Evolutionary conservation across 2,797 vertebrate species (phyloP).

Genomic region (Erethizon dorsatum): DNA sequence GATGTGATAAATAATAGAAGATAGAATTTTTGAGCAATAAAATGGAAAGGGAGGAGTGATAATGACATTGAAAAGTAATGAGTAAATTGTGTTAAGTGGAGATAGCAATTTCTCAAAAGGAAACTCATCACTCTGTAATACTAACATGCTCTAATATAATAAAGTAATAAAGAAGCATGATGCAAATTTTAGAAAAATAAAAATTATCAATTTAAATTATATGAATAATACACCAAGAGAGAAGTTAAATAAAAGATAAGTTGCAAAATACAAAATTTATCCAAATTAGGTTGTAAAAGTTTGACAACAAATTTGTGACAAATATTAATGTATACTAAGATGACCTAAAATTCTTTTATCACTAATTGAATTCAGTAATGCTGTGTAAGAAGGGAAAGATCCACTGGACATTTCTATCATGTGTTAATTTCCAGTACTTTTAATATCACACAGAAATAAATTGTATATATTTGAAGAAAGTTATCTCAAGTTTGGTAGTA

Average conservation of each 20-base stretch:
- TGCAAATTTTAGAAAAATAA: background rate
- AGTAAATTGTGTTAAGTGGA: background rate
- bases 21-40: background rate
- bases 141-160: background rate
- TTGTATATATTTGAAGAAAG: slow-evolving; percentile 34
- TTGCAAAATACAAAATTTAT: background rate
- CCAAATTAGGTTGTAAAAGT: background rate
- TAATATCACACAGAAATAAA: background rate
- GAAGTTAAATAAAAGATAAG: background rate
- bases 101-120: background rate
- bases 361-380: slow-evolving; percentile 3
- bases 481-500: background rate
- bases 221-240: no score
- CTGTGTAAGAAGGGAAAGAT: slow-evolving; percentile 39
- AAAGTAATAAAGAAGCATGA: background rate
- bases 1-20: background rate
- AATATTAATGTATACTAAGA: background rate
- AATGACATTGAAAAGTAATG: background rate
- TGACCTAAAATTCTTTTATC: background rate
- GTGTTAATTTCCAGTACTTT: background rate
- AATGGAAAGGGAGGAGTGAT: background rate
- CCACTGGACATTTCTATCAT: background rate
- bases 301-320: background rate
- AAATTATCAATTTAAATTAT: background rate
- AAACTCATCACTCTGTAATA: background rate